Evolutionary conservation across 2,113 vertebrate species (phyloP), one percentile per base, ranked within the genome.

Genomic region (Aviceda subcristata): DNA sequence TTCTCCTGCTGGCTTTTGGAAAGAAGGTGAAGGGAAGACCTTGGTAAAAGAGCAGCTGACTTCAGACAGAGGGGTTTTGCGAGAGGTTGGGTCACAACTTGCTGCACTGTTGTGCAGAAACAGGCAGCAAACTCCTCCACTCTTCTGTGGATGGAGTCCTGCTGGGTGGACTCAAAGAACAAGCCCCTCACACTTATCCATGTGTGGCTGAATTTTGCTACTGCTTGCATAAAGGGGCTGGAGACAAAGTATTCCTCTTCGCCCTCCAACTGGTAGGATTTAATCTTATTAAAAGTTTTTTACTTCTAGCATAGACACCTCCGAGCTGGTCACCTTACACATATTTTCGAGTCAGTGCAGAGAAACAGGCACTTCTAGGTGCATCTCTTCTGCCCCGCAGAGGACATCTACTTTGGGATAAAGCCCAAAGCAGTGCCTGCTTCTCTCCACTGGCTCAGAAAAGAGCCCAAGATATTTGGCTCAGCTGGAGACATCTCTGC

Each of bases 111-210:
- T 30, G 41, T 82, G 56, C 41, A 79, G 48, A 41, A 73, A 68
- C 13, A 69, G 39, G 30, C 36, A 90, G 12, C 18, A 57, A 71
- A 2, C 4, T 66, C 23, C 23, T 81, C 39, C 36, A 34, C 16
- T 32, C 5, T 9, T 7, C 36, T 22, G 18, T 56, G 15, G 23
- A 26, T 89, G 36, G 80, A 75, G 3, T 71, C 11, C 29, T 74
- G 55, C 9, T 55, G 55, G 11, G 7, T 67, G 30, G 30, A 51
- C 12, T 57, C 45, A 57, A 51, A 72, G n/a, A 43, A 12, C 21
- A 87, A 84, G 24, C 6, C 9, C 24, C 27, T 87, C 41, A 36
- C 0, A 0, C 26, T 76, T 43, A 53, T 4, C 6, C 48, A 9
- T 14, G 3, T 48, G 23, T 29, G 30, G 19, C 46, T 85, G 69